phyloP scores from a whole-genome alignment of 2,888 invertebrate species.

The Troglohyphantes excavatus region DNA sequence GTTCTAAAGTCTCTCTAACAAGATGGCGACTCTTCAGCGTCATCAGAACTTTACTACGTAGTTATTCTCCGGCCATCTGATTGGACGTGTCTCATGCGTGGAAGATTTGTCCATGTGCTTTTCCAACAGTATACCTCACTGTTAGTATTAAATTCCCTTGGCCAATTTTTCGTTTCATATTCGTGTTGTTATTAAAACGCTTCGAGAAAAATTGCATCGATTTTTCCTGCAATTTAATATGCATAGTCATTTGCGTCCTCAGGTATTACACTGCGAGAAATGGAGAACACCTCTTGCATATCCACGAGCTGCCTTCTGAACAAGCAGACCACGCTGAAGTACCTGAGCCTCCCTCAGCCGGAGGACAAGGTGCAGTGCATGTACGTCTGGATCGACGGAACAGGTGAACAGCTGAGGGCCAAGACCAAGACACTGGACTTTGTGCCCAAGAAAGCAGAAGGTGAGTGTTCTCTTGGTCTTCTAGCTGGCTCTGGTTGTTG shows the following conservation, averaged over 20 bases:
- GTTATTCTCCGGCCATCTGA: too few relatives aligned
- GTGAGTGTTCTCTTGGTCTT: conserved; percentile 21
- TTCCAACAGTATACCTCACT: too few relatives aligned
- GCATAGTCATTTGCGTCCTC: neutral
- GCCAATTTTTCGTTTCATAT: too few relatives aligned
- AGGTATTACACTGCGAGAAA: conserved; percentile 75
- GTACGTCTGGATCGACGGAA: conserved; percentile 84
- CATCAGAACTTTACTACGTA: too few relatives aligned
- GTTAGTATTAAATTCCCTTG: too few relatives aligned
- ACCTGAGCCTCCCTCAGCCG: conserved; percentile 81
- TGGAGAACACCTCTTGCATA: conserved; percentile 51
- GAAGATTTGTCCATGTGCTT: too few relatives aligned
- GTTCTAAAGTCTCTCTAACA: too few relatives aligned
- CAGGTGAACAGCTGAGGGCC: conserved; percentile 83
- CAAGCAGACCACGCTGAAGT: conserved; percentile 81
- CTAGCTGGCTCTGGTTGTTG: neutral
- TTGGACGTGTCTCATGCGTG: too few relatives aligned
- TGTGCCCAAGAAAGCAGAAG: conserved; percentile 80
- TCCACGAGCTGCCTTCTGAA: conserved; percentile 71
- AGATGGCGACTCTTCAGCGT: too few relatives aligned
- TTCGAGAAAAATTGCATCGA: too few relatives aligned
- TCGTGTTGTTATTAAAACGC: too few relatives aligned
- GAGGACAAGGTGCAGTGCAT: conserved; percentile 81
- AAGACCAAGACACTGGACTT: conserved; percentile 83
- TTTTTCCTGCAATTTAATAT: too few relatives aligned